Evolutionary conservation across 2,888 invertebrate genomes (phyloP).

Genomic region (Iphiclides podalirius): DNA sequence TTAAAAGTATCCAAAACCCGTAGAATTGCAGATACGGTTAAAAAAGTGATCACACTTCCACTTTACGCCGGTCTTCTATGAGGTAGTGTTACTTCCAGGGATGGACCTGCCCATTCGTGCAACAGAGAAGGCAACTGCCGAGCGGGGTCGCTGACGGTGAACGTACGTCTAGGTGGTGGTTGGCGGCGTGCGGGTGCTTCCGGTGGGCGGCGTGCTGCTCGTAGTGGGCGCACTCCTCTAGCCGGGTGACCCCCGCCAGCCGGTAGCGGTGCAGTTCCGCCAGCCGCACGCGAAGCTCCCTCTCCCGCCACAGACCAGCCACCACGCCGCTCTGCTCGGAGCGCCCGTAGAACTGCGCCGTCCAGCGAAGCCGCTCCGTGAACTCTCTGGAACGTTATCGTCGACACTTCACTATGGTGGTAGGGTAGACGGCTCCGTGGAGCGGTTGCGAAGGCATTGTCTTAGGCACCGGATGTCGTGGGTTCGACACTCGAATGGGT

Average conservation of each 20-base stretch:
- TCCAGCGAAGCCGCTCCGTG: constrained; percentile 90
- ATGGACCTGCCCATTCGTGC: too few species aligned
- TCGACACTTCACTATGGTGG: too few species aligned
- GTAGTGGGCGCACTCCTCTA: constrained; percentile 93
- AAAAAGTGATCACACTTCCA: constrained; percentile 42
- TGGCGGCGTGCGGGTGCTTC: constrained; percentile 73
- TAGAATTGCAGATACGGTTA: background rate
- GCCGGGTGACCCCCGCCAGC: constrained; percentile 90
- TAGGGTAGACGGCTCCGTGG: too few species aligned
- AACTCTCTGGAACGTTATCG: constrained; percentile 84
- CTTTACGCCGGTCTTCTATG: too few species aligned
- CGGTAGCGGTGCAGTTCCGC: constrained; percentile 91
- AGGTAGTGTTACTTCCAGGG: too few species aligned
- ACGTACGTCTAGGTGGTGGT: constrained; percentile 80
- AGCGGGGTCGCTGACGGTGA: too few species aligned
- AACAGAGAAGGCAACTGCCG: too few species aligned
- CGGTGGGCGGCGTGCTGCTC: constrained; percentile 87
- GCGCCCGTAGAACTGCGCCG: constrained; percentile 93
- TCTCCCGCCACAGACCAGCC: constrained; percentile 89
- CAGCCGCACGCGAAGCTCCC: constrained; percentile 89
- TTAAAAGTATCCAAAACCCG: too few species aligned
- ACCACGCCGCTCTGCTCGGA: constrained; percentile 91
- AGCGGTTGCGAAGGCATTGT: too few species aligned
- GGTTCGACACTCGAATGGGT: too few species aligned
- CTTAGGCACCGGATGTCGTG: too few species aligned